Evolutionary conservation across 1,140 invertebrate genomes (phyloP), one percentile per base, ranked within the genome.

Genomic region (Temnothorax nylanderi): DNA sequence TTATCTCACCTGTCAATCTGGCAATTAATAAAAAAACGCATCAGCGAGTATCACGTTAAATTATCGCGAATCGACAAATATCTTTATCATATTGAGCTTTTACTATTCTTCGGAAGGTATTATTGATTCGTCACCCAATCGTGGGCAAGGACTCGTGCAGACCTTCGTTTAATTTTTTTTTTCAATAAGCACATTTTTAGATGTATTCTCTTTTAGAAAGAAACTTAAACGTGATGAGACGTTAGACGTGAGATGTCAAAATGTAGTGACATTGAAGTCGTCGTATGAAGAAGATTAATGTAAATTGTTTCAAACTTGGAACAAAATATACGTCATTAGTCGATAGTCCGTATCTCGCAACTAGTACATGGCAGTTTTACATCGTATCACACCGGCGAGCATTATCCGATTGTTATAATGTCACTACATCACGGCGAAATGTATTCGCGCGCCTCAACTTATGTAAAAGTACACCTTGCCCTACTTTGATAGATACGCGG

Each of bases 401-500:
- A 84, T 84, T 84, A 84, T 75, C 69, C 80, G 80, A 84, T 84
- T 84, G 80, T 75, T 74, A 84, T 44, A 60, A 62, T 41, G 26
- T 75, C 69, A 18, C n/a, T n/a, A n/a, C 54, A 13, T 3, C 74
- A n/a, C 41, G 26, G 26, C 26, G 54, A 84, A 47, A 84, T 75
- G 80, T 60, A 84, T 74, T 82, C 67, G 64, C 49, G 78, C 64
- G 65, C 37, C 80, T 60, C 67, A 60, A 75, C 69, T 84, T 60
- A 49, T 74, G 41, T 60, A 75, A 75, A 84, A 62, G 80, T 75
- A 75, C 54, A 84, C 41, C 69, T 49, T 75, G 80, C 69, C 69
- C 80, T 84, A 84, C 80, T 84, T 84, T 49, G 80, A 84, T 84
- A 84, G 80, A 84, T 71, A 54, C 44, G 69, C 18, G n/a, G 69